Conservation (phyloP, 2,888 invertebrate species). For the Troilus luridus region DNA sequence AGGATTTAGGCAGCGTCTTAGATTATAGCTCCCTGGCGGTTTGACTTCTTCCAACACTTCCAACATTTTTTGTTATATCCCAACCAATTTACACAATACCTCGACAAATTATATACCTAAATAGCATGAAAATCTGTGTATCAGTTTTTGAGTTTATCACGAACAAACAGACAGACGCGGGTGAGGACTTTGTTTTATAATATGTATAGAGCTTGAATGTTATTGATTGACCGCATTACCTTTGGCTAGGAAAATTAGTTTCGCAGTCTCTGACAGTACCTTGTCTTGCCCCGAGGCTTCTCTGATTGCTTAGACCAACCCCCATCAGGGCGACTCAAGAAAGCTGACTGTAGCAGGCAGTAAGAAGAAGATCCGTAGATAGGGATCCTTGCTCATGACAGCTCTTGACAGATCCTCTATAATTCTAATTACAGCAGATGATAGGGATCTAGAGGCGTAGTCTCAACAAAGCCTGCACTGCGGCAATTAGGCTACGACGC, state of each 20-base stretch:
- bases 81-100: too few species aligned
- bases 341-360: slow-evolving; percentile 44
- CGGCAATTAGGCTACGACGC: slow-evolving; percentile 35
- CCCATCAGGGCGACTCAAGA: neutral
- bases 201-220: neutral
- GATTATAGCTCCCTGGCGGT: too few species aligned
- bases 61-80: too few species aligned
- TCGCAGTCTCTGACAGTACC: neutral
- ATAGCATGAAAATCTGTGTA: too few species aligned
- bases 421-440: slow-evolving; percentile 38
- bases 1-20: too few species aligned
- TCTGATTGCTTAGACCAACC: neutral
- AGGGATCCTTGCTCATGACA: slow-evolving; percentile 33
- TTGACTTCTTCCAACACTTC: too few species aligned
- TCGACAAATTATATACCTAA: too few species aligned
- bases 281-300: neutral
- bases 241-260: slow-evolving; percentile 1
- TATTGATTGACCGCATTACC: neutral
- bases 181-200: too few species aligned
- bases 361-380: slow-evolving; percentile 18
- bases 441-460: neutral
- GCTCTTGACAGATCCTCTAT: slow-evolving; percentile 47
- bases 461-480: neutral
- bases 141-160: too few species aligned
- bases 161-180: too few species aligned